Base-by-base conservation (phyloP, 2,113 vertebrate genomes). In the Sula dactylatra region DNA sequence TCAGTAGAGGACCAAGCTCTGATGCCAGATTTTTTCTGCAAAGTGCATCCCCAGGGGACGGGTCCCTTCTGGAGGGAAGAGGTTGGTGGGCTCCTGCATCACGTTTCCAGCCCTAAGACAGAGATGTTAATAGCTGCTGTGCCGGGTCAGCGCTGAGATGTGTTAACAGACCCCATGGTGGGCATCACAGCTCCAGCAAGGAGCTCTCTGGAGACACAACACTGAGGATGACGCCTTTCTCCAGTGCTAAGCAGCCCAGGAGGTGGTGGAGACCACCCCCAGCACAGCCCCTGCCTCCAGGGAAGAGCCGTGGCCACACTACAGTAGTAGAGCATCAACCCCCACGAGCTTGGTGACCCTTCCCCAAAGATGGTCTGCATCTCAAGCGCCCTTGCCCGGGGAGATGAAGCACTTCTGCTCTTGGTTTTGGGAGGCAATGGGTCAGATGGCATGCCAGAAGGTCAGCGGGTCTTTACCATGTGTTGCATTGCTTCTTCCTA, bases 221-320 rank as follows among this genome's bases (percentile, higher is more conserved):
- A 8, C 54, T 13, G 47, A 61, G 59, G 55, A n/a, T 38, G 20
- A 72, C 88, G 34, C 8, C 34, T 69, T 88, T 40, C 25, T 52
- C 34, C 54, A 15, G 36, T 14, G 27, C 47, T 56, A 7, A 8
- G 17, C 47, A 67, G 61, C 55, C 36, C 27, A 40, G 42, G 27
- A 50, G 17, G 19, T 56, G 55, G 13, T 58, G 49, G 69, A 90
- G 55, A 58, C 55, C 36, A 81, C 22, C 12, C 54, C 25, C 13
- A 56, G 19, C 32, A 24, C 31, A 38, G 40, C n/a, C 13, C 10
- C 42, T 49, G 27, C 15, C 54, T 93, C 65, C 49, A 85, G 19
- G 22, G 47, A 3, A 80, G 22, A 69, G 54, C 45, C 0, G 0
- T 15, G 40, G 27, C 40, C 42, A 6, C 1, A 0, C 19, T 7